Percentiles rank a stretch among this genome's conserved stretches.
Conservation (phyloP, 2,797 vertebrate species). For the Muraenolepis orangiensis region DNA sequence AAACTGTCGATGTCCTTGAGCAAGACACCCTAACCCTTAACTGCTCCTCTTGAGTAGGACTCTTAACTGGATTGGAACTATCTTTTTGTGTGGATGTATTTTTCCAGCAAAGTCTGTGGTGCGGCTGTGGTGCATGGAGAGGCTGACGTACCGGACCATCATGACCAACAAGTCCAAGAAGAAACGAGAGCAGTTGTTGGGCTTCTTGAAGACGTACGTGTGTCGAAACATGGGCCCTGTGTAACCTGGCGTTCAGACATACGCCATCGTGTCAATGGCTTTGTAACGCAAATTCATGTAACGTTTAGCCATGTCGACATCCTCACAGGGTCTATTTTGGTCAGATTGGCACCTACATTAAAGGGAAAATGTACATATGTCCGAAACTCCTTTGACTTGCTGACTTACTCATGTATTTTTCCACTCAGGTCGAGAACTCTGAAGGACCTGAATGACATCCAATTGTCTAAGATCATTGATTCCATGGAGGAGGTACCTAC, state of each 20-base stretch:
- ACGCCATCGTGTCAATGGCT: neutral
- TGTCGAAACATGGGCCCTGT: neutral
- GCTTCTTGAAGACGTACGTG: slow-evolving; percentile 76
- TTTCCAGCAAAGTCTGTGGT: slow-evolving; percentile 70
- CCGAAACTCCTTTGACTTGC: neutral
- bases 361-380: neutral
- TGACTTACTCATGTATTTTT: neutral
- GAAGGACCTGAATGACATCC: slow-evolving; percentile 73
- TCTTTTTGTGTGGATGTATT: neutral
- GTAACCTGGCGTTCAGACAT: neutral
- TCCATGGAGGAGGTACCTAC: slow-evolving; percentile 80
- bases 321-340: neutral
- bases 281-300: neutral
- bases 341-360: neutral
- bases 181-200: slow-evolving; percentile 72
- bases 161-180: slow-evolving; percentile 78
- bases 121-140: slow-evolving; percentile 77
- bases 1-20: too few species aligned
- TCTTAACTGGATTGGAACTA: neutral
- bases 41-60: neutral
- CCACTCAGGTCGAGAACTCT: slow-evolving; percentile 71
- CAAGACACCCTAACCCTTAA: neutral
- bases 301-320: neutral
- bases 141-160: slow-evolving; percentile 78
- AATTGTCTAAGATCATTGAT: slow-evolving; percentile 80